These are phyloP conservation scores for Megaceryle torquata DNA, from an alignment of 2,113 vertebrate genomes.

Conservation along the genomic window DNA sequence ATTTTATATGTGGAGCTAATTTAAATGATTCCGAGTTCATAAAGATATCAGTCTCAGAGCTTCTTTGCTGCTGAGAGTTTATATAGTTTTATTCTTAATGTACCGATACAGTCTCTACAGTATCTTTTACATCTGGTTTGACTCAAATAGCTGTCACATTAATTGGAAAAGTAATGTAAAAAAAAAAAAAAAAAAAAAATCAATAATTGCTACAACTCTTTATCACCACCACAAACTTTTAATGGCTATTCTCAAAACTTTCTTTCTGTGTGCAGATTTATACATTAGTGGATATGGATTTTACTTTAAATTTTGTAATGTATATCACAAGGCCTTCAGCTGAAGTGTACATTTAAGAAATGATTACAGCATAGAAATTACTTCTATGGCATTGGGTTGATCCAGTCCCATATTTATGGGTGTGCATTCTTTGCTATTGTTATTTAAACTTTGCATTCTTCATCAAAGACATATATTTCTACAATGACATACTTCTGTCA, in stretches of 20 bases:
- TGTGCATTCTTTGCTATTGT: neutral
- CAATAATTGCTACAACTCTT: neutral
- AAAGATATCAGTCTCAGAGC: neutral
- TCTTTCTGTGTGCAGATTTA: neutral
- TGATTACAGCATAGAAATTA: neutral
- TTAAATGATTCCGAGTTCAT: neutral
- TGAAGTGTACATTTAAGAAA: neutral
- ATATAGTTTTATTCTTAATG: neutral
- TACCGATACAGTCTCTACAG: neutral
- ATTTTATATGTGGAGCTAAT: neutral
- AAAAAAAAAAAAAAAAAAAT: neutral
- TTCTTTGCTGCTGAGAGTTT: neutral
- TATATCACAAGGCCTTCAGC: neutral
- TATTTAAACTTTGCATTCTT: neutral
- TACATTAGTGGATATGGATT: neutral
- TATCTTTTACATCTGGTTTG: constrained; percentile 8
- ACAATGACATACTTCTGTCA: neutral
- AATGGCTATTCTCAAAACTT: constrained; percentile 28
- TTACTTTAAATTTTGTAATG: neutral
- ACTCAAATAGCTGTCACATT: constrained; percentile 5
- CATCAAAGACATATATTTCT: neutral
- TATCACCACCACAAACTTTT: constrained; percentile 5
- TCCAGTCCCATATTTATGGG: neutral
- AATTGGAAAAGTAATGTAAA: neutral
- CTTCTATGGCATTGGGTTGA: neutral